These are phyloP conservation scores for Eupeodes latifasciatus DNA, from an alignment of 2,888 invertebrate genomes.

Conservation along the genomic window DNA sequence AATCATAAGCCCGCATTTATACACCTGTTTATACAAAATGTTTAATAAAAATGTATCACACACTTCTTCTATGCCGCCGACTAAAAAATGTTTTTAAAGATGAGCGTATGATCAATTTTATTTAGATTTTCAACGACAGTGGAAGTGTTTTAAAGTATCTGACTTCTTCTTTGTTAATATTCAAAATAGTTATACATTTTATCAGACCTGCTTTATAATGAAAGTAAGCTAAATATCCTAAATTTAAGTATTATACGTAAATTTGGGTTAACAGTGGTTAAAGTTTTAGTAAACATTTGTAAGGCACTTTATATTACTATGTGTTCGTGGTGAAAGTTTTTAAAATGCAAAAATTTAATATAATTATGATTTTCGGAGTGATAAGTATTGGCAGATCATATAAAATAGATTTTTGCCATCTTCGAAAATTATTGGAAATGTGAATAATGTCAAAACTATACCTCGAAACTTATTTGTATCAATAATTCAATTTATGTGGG, in stretches of 20 bases:
- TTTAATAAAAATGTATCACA: not conserved
- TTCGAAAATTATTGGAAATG: no score
- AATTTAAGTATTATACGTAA: no score
- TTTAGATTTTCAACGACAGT: not conserved
- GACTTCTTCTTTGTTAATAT: not conserved
- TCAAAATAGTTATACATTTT: not conserved
- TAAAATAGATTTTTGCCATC: no score
- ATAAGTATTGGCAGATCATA: no score
- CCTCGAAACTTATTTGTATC: no score
- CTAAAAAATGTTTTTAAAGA: not conserved
- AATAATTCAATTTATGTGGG: no score
- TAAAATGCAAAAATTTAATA: no score
- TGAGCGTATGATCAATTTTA: not conserved
- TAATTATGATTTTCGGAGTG: no score
- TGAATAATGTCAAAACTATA: no score
- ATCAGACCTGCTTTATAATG: not conserved
- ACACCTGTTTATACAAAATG: conserved; percentile 14
- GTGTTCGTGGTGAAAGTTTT: no score
- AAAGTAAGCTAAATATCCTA: not conserved
- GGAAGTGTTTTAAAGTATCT: not conserved
- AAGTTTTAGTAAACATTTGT: not conserved
- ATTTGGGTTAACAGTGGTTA: not conserved
- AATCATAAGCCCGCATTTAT: conserved; percentile 19
- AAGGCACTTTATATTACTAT: no score
- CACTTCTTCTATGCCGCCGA: not conserved